These are phyloP conservation scores for Phainopepla nitens DNA, from an alignment of 2,113 vertebrate species.

Conservation along the genomic window DNA sequence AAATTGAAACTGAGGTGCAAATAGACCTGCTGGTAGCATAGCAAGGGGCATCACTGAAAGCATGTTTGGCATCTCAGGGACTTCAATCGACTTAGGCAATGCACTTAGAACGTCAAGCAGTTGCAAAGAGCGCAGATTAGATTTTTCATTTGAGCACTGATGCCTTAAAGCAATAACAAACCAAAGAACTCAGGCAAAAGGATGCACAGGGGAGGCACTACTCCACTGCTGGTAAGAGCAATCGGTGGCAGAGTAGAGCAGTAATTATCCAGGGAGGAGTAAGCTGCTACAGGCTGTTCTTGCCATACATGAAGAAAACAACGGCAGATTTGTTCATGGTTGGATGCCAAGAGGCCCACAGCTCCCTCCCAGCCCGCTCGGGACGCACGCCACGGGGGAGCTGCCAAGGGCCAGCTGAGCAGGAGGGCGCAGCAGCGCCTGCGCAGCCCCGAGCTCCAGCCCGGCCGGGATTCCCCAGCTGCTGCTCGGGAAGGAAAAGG, in stretches of 20 bases:
- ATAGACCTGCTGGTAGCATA: not conserved
- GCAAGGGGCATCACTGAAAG: not conserved
- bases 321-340: not conserved
- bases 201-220: not conserved
- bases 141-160: not conserved
- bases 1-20: not conserved
- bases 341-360: not conserved
- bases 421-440: not conserved
- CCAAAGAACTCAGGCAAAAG: not conserved
- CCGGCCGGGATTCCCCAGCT: not conserved
- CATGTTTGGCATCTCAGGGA: not conserved
- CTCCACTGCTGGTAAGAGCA: not conserved
- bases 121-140: not conserved
- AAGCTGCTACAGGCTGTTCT: not conserved
- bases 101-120: not conserved
- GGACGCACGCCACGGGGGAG: rapidly evolving
- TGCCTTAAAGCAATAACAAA: constrained; percentile 12
- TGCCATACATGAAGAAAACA: not conserved
- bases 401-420: not conserved
- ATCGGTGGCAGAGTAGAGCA: not conserved
- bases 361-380: not conserved
- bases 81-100: not conserved
- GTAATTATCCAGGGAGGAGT: not conserved
- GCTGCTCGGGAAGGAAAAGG: not conserved
- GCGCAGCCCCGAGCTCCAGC: rapidly evolving